phyloP scores from a whole-genome alignment of 2,888 invertebrate genomes.

The Brachyopa scutellaris region DNA sequence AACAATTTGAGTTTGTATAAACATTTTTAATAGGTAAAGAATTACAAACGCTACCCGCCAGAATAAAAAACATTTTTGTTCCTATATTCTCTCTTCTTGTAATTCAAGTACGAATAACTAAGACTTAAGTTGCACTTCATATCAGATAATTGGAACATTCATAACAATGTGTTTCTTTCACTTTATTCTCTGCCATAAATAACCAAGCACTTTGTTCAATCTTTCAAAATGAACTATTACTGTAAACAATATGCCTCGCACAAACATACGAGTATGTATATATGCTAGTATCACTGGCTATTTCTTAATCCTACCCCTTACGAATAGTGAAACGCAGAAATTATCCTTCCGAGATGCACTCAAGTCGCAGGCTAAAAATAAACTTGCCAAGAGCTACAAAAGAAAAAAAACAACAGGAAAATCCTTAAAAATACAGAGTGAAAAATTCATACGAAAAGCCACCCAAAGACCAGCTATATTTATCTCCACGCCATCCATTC shows the following conservation, averaged over 20 bases:
- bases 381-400: conserved; percentile 6
- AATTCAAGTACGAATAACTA: too few species aligned
- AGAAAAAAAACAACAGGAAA: conserved; percentile 34
- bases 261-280: neutral
- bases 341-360: too few species aligned
- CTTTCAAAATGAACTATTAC: conserved; percentile 39
- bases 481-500: conserved; percentile 17
- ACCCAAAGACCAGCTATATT: conserved; percentile 1
- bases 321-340: neutral
- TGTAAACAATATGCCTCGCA: neutral
- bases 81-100: too few species aligned
- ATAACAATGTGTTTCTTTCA: too few species aligned
- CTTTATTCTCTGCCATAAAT: too few species aligned
- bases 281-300: too few species aligned
- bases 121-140: too few species aligned
- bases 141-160: too few species aligned
- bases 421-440: conserved; percentile 47
- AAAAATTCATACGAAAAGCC: conserved; percentile 34
- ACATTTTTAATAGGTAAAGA: too few species aligned
- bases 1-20: too few species aligned
- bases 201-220: neutral
- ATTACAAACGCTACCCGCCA: too few species aligned
- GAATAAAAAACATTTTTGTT: too few species aligned
- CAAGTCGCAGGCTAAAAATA: conserved; percentile 33
- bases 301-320: conserved; percentile 11